These are phyloP conservation scores for Pseudochromis fuscus DNA, from an alignment of 2,797 vertebrate species.

Conservation along the genomic window DNA sequence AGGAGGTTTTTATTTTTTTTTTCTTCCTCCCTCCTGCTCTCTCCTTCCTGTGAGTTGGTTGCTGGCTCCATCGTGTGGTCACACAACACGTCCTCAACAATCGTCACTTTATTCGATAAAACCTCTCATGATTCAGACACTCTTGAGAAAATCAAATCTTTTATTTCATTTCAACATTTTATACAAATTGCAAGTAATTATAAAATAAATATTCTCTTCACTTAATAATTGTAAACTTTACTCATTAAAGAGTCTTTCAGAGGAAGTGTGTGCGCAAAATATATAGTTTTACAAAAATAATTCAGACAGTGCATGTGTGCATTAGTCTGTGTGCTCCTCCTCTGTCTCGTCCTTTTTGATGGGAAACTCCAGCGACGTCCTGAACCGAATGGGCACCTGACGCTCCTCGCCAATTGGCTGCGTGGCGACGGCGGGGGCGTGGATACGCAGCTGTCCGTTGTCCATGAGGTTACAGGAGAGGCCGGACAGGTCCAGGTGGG, in stretches of 20 bases:
- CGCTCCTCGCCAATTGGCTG: constrained; percentile 55
- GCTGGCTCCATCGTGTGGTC: constrained; percentile 63
- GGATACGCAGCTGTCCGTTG: constrained; percentile 80
- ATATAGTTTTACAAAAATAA: not conserved
- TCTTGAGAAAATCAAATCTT: constrained; percentile 13
- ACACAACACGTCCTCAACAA: not conserved
- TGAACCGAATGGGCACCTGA: constrained; percentile 71
- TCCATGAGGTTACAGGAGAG: constrained; percentile 81
- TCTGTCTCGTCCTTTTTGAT: constrained; percentile 64
- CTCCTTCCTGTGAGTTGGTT: not conserved
- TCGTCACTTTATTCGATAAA: not conserved
- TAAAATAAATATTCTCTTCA: constrained; percentile 55
- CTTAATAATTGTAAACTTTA: constrained; percentile 42
- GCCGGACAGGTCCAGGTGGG: constrained; percentile 75
- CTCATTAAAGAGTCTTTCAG: constrained; percentile 35
- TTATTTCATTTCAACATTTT: constrained; percentile 42
- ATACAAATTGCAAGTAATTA: constrained; percentile 53
- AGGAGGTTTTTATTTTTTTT: not conserved
- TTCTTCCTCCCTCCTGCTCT: too few relatives aligned
- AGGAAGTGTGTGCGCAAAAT: constrained; percentile 22
- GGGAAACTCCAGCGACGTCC: constrained; percentile 80
- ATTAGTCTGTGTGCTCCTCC: constrained; percentile 49
- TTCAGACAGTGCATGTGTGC: not conserved
- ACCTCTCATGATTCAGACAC: too few relatives aligned
- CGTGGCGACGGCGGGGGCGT: constrained; percentile 66